These are phyloP conservation scores for Pempheris klunzingeri DNA, from an alignment of 2,797 vertebrate species.

Conservation along the genomic window DNA sequence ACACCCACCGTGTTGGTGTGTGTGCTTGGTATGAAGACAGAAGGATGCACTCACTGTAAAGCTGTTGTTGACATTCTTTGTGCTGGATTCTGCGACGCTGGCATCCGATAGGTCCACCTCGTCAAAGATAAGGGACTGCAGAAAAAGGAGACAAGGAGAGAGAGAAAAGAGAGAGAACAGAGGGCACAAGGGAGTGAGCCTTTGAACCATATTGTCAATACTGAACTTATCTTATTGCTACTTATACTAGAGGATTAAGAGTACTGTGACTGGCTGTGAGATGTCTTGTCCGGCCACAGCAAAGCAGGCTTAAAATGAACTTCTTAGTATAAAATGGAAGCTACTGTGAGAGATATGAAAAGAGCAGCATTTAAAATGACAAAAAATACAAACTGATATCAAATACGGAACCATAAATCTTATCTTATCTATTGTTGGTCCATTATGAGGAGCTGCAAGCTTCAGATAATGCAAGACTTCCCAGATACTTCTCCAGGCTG, in stretches of 20 bases:
- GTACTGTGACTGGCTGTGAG: conserved; percentile 22
- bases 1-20: not conserved
- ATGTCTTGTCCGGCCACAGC: conserved; percentile 24
- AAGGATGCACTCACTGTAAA: conserved; percentile 92
- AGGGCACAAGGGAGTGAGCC: conserved; percentile 32
- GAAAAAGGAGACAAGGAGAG: not conserved
- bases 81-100: conserved; percentile 98
- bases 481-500: not conserved
- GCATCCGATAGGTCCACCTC: conserved; percentile 99
- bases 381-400: not conserved
- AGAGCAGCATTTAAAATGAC: conserved; percentile 1
- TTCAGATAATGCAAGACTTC: not conserved
- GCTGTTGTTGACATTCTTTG: conserved; percentile 99
- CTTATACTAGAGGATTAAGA: conserved; percentile 13
- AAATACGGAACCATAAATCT: not conserved
- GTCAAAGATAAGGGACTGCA: conserved; percentile 98
- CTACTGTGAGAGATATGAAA: conserved; percentile 17
- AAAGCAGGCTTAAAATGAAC: conserved; percentile 53
- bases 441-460: not conserved
- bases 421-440: not conserved
- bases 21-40: conserved; percentile 21
- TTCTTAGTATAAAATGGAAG: conserved; percentile 31
- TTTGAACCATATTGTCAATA: not conserved
- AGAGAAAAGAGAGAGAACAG: not conserved
- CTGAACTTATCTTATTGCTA: conserved; percentile 11